phyloP scores from a whole-genome alignment of 2,888 invertebrate species.

The Steinernema scapterisci region DNA sequence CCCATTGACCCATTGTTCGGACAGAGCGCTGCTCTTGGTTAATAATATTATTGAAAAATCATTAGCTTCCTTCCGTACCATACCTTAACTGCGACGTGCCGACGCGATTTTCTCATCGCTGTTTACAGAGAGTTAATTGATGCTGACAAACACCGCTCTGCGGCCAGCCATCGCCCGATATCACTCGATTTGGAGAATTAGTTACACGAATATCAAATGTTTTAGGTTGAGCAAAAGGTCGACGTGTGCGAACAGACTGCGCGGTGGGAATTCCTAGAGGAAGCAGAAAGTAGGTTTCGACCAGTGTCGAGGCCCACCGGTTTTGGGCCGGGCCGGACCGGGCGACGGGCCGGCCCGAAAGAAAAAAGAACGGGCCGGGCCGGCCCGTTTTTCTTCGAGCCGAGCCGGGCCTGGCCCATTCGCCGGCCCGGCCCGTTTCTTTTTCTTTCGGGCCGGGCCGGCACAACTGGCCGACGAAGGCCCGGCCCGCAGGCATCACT shows the following conservation, averaged over 20 bases:
- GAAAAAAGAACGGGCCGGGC: too few species aligned
- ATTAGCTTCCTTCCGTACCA: background rate
- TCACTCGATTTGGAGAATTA: background rate
- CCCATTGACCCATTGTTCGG: constrained; percentile 3
- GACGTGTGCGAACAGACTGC: constrained; percentile 35
- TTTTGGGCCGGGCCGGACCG: too few species aligned
- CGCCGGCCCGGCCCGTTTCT: too few species aligned
- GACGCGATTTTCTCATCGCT: background rate
- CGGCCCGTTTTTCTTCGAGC: too few species aligned
- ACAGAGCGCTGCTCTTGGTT: background rate
- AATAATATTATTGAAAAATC: constrained; percentile 27
- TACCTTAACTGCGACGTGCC: background rate
- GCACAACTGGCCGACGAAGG: too few species aligned
- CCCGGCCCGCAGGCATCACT: too few species aligned
- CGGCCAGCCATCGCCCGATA: background rate
- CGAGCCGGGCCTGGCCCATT: too few species aligned
- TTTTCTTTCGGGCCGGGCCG: too few species aligned
- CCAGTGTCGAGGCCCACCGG: too few species aligned
- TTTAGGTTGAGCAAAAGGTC: constrained; percentile 29
- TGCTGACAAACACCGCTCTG: background rate
- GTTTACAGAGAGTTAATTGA: constrained; percentile 11
- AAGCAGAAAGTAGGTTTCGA: constrained; percentile 32
- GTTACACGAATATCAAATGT: constrained; percentile 32
- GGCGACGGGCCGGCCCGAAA: too few species aligned
- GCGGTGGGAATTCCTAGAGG: constrained; percentile 31